A percentile compares a stretch with the other conserved stretches of the same genome.
Evolutionary conservation across 1,140 invertebrate genomes (phyloP).

Genomic region (Brachystomella parvula): DNA sequence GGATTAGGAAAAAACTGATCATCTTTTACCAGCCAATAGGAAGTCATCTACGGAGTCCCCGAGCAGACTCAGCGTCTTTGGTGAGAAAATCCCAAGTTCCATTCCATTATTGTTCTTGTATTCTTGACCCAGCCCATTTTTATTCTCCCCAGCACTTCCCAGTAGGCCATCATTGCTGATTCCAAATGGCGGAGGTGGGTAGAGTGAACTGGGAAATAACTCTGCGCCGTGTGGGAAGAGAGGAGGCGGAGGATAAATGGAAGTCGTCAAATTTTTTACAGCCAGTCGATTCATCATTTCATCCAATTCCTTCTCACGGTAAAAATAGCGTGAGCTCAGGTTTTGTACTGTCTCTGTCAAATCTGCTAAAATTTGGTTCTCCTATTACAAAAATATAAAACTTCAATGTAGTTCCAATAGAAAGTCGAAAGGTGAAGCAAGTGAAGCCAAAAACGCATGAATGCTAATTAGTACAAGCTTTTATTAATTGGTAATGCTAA

Average conservation of each 20-base stretch:
- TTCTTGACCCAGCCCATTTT: not conserved
- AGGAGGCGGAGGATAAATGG: not conserved
- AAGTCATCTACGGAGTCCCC: not conserved
- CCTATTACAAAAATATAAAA: constrained; percentile 21
- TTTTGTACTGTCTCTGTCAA: constrained; percentile 30
- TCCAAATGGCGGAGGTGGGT: not conserved
- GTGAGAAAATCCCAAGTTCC: not conserved
- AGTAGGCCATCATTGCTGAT: not conserved
- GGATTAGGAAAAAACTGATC: not conserved
- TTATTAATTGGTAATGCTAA: no score
- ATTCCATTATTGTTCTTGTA: no score
- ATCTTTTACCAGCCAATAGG: not conserved
- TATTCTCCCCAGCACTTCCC: not conserved
- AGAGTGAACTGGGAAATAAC: not conserved
- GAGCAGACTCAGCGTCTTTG: not conserved
- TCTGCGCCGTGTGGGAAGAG: not conserved
- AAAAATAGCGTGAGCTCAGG: constrained; percentile 26
- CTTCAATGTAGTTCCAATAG: no score
- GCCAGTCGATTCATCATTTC: constrained; percentile 20
- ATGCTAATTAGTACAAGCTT: no score
- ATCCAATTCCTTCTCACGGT: constrained; percentile 32
- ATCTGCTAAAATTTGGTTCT: constrained; percentile 28
- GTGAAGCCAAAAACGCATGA: no score
- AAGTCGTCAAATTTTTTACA: not conserved
- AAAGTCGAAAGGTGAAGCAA: no score